Evolutionary conservation across 2,888 invertebrate species (phyloP).

Genomic region (Anorthoa munda): DNA sequence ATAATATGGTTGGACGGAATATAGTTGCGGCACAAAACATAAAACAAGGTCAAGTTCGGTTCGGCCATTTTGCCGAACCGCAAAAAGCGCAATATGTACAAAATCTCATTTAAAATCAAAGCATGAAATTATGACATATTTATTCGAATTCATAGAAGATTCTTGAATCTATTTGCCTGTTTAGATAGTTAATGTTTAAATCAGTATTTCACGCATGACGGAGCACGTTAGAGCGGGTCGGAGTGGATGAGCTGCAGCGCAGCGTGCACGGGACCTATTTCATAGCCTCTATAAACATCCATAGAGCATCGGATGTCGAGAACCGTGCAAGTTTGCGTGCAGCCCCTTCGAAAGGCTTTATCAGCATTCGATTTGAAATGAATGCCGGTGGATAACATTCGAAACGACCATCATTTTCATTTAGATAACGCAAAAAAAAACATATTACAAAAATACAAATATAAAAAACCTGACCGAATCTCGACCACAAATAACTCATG

Average conservation of each 20-base stretch:
- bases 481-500: neutral
- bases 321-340: neutral
- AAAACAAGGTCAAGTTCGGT: no score
- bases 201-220: conserved; percentile 7
- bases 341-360: neutral
- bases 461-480: no score
- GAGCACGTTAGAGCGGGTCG: neutral
- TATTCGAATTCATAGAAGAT: neutral
- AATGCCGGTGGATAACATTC: neutral
- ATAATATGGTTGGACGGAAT: no score
- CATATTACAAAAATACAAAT: no score
- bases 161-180: neutral
- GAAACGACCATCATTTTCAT: no score
- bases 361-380: neutral
- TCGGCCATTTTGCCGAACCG: no score
- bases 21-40: no score
- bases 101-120: no score
- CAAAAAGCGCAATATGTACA: no score
- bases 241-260: conserved; percentile 1
- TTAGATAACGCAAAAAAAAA: no score
- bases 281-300: neutral
- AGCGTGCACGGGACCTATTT: neutral
- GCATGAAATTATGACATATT: no score
- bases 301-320: neutral
- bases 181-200: neutral